Conservation (phyloP, 2,888 invertebrate species). For the Polydrusus cervinus region DNA sequence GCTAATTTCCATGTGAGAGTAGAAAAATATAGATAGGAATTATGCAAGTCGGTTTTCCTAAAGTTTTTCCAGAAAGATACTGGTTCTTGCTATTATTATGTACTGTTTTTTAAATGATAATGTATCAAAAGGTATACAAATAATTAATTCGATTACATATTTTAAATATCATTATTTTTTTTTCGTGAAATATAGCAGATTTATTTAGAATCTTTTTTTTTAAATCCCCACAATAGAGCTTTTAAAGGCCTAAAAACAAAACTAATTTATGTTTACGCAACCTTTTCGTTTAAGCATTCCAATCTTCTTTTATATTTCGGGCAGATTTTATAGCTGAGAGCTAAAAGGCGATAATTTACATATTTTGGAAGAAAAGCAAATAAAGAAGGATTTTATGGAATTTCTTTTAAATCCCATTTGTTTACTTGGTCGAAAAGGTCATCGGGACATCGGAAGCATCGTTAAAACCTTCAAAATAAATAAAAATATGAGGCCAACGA, state of each 20-base stretch:
- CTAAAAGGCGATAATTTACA: slow-evolving; percentile 38
- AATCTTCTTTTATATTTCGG: slow-evolving; percentile 29
- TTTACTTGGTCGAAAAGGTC: slow-evolving; percentile 28
- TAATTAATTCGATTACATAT: no score
- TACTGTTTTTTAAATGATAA: no score
- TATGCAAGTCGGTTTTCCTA: no score
- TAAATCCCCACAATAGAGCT: neutral
- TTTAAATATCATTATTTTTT: neutral
- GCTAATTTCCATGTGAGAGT: no score
- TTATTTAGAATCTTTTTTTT: no score
- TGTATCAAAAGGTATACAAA: no score
- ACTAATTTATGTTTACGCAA: slow-evolving; percentile 13
- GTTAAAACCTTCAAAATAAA: slow-evolving; percentile 32
- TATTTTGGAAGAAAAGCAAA: slow-evolving; percentile 40
- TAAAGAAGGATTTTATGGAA: slow-evolving; percentile 32
- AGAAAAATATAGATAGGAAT: no score
- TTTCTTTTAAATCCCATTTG: slow-evolving; percentile 22
- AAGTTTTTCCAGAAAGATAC: no score
- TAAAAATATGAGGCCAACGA: slow-evolving; percentile 23
- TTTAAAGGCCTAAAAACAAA: neutral
- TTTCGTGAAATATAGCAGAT: no score
- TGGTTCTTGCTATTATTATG: no score
- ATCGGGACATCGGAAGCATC: slow-evolving; percentile 15
- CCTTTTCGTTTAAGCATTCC: slow-evolving; percentile 25
- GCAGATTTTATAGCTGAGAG: slow-evolving; percentile 30